Evolutionary conservation across 2,797 vertebrate species (phyloP).

Genomic region (Lepidocolaptes lacrymiger): DNA sequence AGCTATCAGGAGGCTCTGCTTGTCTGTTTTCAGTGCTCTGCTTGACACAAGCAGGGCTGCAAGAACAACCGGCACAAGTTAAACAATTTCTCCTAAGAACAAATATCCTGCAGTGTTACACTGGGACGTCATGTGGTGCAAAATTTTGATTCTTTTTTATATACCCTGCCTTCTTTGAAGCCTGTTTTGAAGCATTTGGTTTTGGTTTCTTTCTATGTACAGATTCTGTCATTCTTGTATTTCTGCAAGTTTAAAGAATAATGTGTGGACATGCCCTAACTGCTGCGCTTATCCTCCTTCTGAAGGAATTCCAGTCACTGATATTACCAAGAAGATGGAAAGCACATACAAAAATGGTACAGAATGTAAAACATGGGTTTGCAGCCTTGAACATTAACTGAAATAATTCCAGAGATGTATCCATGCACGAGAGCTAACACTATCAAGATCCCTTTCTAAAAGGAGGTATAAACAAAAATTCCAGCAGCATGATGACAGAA

Average conservation of each 20-base stretch:
- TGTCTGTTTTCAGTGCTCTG: not conserved
- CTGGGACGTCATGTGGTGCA: not conserved
- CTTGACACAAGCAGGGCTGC: not conserved
- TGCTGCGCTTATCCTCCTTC: constrained; percentile 54
- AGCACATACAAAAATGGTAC: constrained; percentile 49
- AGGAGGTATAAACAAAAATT: not conserved
- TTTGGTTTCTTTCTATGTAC: not conserved
- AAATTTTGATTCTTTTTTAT: not conserved
- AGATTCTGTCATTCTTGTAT: constrained; percentile 72
- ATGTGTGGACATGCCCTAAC: constrained; percentile 59
- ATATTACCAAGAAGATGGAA: constrained; percentile 65
- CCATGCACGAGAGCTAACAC: not conserved
- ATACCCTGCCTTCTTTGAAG: not conserved
- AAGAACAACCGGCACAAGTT: not conserved
- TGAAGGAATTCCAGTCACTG: constrained; percentile 67
- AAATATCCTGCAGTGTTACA: not conserved
- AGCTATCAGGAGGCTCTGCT: not conserved
- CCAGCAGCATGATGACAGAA: not conserved
- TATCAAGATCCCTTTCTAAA: not conserved
- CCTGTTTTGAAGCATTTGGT: not conserved
- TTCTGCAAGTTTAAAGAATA: constrained; percentile 61
- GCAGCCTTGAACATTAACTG: not conserved
- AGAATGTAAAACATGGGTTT: constrained; percentile 63
- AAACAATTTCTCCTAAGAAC: not conserved
- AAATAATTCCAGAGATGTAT: not conserved